These are phyloP conservation scores for Leptestheria dahalacensis DNA, from an alignment of 1,140 invertebrate genomes.

Conservation along the genomic window DNA sequence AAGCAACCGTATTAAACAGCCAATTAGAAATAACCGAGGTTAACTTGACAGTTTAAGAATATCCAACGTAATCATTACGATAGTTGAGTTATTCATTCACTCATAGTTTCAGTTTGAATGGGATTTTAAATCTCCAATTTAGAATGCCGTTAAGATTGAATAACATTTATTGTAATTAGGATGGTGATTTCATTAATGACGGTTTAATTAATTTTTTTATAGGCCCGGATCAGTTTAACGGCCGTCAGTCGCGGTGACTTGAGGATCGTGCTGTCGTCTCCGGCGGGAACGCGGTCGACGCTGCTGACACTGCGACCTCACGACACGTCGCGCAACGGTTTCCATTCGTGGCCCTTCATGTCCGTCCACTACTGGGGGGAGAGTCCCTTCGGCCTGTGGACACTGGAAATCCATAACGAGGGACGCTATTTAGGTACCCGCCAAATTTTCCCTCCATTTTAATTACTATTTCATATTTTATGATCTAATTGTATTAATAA, in stretches of 20 bases:
- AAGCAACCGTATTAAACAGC: too few species aligned
- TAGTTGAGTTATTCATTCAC: too few species aligned
- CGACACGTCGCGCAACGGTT: conserved; percentile 71
- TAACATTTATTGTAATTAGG: too few species aligned
- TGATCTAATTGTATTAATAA: conserved; percentile 1
- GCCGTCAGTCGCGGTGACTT: conserved; percentile 75
- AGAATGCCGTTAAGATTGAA: too few species aligned
- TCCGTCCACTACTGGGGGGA: conserved; percentile 96
- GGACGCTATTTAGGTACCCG: conserved; percentile 70
- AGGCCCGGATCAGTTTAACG: conserved; percentile 31
- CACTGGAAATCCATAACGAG: conserved; percentile 84
- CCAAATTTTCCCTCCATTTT: conserved; percentile 27
- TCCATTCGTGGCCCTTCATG: conserved; percentile 87
- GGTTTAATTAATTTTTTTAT: too few species aligned
- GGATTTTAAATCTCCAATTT: too few species aligned
- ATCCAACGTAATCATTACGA: too few species aligned
- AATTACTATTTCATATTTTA: conserved; percentile 15
- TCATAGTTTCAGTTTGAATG: too few species aligned
- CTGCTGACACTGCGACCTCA: conserved; percentile 70
- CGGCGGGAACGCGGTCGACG: conserved; percentile 67
- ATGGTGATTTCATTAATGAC: too few species aligned
- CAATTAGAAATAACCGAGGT: too few species aligned
- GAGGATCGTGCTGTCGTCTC: conserved; percentile 72
- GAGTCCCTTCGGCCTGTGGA: conserved; percentile 77
- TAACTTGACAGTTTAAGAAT: too few species aligned